Base-by-base conservation (phyloP, 2,797 vertebrate species). In the Octomys mimax region DNA sequence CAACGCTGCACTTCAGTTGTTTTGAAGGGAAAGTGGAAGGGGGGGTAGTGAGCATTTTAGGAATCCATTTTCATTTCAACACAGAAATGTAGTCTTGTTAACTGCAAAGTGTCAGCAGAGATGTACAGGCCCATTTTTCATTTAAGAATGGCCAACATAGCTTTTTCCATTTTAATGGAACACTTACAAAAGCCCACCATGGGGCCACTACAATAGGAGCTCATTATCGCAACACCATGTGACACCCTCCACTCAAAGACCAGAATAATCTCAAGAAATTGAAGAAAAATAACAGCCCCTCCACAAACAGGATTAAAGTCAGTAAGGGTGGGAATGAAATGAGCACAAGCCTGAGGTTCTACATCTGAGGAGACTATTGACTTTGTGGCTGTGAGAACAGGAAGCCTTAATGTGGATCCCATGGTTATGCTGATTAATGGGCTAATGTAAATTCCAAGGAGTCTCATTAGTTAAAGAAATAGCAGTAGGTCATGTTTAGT, bases 391-490 rank as follows among this genome's bases (percentile, higher is more conserved):
- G 22, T 11, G 83, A 75, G 80, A 91, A 26, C 85, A 13, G 11
- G 7, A 57, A 16, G 39, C 75, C 83, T 39, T 57, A 11, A 28
- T 39, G 6, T 89, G 75, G 59, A 87, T 36, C 59, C 70, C 49
- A 66, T 1, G 28, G 82, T 77, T 86, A 31, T 21, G 59, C 61
- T 89, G 93, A 97, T 94, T 92, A 95, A 95, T 87, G 89, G 92
- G 71, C 70, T 73, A 52, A 92, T 87, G 86, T 78, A 89, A 94
- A 91, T 92, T 92, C 87, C 42, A 52, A 86, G 70, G 68, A 78
- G 42, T 82, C 87, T 95, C 89, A 57, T 95, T 89, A 89, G 87
- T 84, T 91, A 89, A 91, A 97, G 95, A 92, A 94, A 77, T 61
- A 84, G 70, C 68, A 89, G 19, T 46, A 64, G 86, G 88, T 94